These are phyloP conservation scores for Limnephilus auricula DNA, from an alignment of 2,888 invertebrate species.

Conservation along the genomic window DNA sequence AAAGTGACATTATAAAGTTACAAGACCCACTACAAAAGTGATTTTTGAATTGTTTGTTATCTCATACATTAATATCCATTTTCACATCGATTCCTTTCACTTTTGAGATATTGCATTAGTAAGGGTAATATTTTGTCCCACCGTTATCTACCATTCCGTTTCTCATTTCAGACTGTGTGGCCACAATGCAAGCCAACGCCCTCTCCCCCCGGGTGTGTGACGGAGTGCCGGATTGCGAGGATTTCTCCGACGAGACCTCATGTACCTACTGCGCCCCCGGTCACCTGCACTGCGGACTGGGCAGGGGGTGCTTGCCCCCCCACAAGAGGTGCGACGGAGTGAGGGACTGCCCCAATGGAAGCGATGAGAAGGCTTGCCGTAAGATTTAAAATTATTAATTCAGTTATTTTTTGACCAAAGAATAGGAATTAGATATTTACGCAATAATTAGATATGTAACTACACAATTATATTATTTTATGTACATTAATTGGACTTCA, in stretches of 20 bases:
- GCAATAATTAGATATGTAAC: background rate
- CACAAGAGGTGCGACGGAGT: constrained; percentile 88
- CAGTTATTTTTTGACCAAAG: background rate
- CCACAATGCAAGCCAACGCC: constrained; percentile 85
- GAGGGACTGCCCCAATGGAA: constrained; percentile 90
- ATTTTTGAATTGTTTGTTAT: too few relatives aligned
- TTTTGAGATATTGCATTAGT: too few relatives aligned
- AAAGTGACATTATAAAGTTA: too few relatives aligned
- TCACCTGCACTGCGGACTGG: constrained; percentile 87
- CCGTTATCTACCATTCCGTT: background rate
- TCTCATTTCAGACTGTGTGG: constrained; percentile 81
- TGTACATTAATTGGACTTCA: background rate
- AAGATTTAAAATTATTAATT: constrained; percentile 71
- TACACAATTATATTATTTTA: too few relatives aligned
- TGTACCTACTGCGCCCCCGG: constrained; percentile 88
- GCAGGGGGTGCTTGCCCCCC: constrained; percentile 84
- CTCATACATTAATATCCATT: too few relatives aligned
- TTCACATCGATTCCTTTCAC: too few relatives aligned
- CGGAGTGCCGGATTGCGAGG: constrained; percentile 91
- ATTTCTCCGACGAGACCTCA: constrained; percentile 87
- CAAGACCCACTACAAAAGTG: too few relatives aligned
- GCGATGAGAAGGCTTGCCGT: constrained; percentile 92
- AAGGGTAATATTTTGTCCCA: background rate
- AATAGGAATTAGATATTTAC: background rate
- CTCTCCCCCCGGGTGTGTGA: constrained; percentile 89